Percentiles rank a stretch among this genome's conserved stretches.
Evolutionary conservation across 2,113 vertebrate species (phyloP).

Genomic region (Gobiocypris rarus): DNA sequence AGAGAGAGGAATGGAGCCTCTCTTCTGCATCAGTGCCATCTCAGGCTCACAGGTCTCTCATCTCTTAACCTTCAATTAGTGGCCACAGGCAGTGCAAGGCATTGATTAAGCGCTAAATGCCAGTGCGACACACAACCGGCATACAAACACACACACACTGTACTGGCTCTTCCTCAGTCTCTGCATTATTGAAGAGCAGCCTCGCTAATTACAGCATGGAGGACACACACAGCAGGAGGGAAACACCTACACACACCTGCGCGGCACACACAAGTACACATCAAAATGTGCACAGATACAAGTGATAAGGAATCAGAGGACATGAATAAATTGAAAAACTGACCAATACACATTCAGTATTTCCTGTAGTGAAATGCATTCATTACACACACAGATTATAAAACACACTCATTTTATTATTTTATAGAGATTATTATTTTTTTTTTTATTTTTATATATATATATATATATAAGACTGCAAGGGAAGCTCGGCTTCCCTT

Average conservation of each 20-base stretch:
- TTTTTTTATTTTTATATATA: too few relatives aligned
- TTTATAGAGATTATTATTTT: too few relatives aligned
- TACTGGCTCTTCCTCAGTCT: conserved; percentile 52
- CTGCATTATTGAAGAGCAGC: conserved; percentile 63
- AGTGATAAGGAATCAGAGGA: background rate
- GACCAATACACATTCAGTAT: background rate
- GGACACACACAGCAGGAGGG: conserved; percentile 49
- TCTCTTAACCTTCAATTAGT: conserved; percentile 82
- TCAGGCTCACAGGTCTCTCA: conserved; percentile 67
- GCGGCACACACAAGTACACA: conserved; percentile 9
- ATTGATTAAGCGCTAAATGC: conserved; percentile 80
- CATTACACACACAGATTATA: background rate
- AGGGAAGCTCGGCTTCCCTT: too few relatives aligned
- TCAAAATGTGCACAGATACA: background rate
- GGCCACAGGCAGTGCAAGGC: conserved; percentile 71
- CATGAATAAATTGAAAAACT: background rate
- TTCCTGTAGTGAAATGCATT: background rate
- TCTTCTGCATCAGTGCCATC: conserved; percentile 46
- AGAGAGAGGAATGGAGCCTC: conserved; percentile 30
- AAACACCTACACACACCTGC: conserved; percentile 36
- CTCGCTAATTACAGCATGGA: conserved; percentile 59
- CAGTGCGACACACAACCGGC: conserved; percentile 58
- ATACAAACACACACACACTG: conserved; percentile 39
- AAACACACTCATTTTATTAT: too few relatives aligned
- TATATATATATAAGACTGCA: too few relatives aligned